These are phyloP conservation scores for Drosophila varians DNA, from an alignment of 1,140 invertebrate genomes.

Conservation along the genomic window DNA sequence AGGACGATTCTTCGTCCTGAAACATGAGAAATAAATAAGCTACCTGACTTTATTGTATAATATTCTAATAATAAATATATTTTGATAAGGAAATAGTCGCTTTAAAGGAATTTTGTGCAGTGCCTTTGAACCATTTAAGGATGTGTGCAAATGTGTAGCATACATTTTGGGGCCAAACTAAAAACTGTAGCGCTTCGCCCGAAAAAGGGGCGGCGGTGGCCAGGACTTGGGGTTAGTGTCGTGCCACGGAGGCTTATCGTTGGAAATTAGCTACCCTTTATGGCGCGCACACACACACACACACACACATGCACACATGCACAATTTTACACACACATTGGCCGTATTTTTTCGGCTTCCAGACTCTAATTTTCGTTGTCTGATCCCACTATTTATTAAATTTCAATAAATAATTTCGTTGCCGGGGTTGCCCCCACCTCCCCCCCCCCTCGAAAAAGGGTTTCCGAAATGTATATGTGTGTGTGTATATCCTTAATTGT, in stretches of 20 bases:
- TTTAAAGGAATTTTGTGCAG: background rate
- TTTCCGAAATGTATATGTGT: slow-evolving; percentile 3
- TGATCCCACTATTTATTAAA: slow-evolving; percentile 83
- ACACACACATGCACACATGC: slow-evolving; percentile 12
- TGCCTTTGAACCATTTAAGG: slow-evolving; percentile 4
- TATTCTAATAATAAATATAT: background rate
- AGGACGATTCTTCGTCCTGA: too few relatives aligned
- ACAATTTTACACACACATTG: slow-evolving; percentile 14
- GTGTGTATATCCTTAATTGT: slow-evolving; percentile 51
- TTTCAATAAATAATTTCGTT: slow-evolving; percentile 81
- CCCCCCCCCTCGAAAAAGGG: too few relatives aligned
- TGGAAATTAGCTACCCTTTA: slow-evolving; percentile 79
- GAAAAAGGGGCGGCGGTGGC: background rate
- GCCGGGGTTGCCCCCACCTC: slow-evolving; percentile 22
- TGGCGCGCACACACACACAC: slow-evolving; percentile 33
- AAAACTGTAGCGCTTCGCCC: slow-evolving; percentile 60
- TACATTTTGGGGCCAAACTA: slow-evolving; percentile 71
- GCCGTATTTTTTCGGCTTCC: slow-evolving; percentile 63
- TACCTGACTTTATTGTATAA: too few relatives aligned
- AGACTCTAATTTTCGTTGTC: slow-evolving; percentile 79
- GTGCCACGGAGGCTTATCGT: slow-evolving; percentile 74
- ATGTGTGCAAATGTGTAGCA: slow-evolving; percentile 64
- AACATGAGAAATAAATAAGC: too few relatives aligned
- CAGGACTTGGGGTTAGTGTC: slow-evolving; percentile 58
- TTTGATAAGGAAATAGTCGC: too few relatives aligned